Evolutionary conservation across 64 coral and sea anemone genomes (phyloP), one percentile per base, ranked within the genome.

Genomic region (Anthopleura sola): DNA sequence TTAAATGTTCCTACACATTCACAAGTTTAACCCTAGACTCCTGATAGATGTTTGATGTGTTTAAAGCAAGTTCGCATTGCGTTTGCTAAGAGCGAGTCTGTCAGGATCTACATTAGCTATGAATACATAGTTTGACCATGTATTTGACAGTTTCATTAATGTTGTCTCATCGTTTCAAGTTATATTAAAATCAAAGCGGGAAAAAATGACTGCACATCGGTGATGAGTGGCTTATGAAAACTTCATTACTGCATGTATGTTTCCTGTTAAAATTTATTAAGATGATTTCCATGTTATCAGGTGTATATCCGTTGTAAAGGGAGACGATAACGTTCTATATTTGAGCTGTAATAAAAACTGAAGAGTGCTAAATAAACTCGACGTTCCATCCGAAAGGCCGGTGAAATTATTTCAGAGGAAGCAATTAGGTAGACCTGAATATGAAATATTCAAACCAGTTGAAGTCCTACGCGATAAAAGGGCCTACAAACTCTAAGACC

Each of bases 191-290:
- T 83, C 82, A 83, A 60, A 56, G 82, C 82, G 78, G 82, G 48
- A 56, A 83, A 79, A 83, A 83, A 49, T 83, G 44, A 83, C 82
- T 83, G 1, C 38, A 83, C 46, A 53, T 39, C 33, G 49, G 37
- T 28, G 82, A 83, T 55, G 82, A 83, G 82, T 83, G 34, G 82
- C 85, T 88, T 87, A 60, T 95, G 83, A 82, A 92, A 92, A 62
- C 84, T 92, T 96, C 94, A 96, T 96, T 96, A 96, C 47, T 38
- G 14, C 92, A 83, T 96, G 87, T 96, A n/a, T 90, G 81, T 96
- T 86, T 96, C 90, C 90, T 96, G 94, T 96, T 96, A 96, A 89
- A 76, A 82, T 89, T 89, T 92, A 92, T 96, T 96, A 87, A 92
- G 77, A 84, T 53, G 83, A 88, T 84, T 92, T 87, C 80, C 87